These are phyloP conservation scores for Invenusta paracnida DNA, from an alignment of 2,888 invertebrate genomes.

Conservation along the genomic window DNA sequence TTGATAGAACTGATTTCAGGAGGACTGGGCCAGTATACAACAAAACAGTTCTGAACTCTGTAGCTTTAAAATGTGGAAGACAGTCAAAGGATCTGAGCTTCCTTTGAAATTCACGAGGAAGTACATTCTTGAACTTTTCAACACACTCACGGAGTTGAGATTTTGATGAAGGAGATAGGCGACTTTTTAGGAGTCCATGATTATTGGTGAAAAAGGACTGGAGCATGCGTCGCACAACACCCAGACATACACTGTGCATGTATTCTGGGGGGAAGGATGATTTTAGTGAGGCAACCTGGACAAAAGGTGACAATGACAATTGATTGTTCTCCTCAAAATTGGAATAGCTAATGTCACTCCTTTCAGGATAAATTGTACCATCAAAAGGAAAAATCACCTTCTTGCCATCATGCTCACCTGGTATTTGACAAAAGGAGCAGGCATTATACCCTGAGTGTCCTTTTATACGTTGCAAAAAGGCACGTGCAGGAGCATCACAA, in stretches of 20 bases:
- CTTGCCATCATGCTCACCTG: neutral
- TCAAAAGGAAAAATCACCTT: neutral
- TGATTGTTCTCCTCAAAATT: neutral
- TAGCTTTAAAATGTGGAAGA: neutral
- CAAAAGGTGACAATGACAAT: neutral
- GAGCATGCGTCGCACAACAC: neutral
- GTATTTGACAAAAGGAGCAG: neutral
- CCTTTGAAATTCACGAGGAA: neutral
- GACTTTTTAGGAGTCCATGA: neutral
- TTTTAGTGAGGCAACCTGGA: neutral
- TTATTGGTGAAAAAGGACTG: neutral
- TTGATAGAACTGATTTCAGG: neutral
- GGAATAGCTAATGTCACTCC: neutral
- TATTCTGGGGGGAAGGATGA: neutral
- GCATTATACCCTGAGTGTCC: neutral
- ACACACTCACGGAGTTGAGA: neutral
- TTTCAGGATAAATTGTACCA: neutral
- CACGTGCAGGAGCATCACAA: neutral
- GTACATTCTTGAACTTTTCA: neutral
- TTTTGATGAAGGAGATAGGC: neutral
- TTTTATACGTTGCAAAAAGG: neutral
- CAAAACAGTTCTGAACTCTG: neutral
- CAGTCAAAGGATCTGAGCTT: neutral
- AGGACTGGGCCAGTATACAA: slow-evolving; percentile 8
- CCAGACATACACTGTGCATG: neutral